Base-by-base conservation (phyloP, 2,888 invertebrate species). In the Tethea ocularis region DNA sequence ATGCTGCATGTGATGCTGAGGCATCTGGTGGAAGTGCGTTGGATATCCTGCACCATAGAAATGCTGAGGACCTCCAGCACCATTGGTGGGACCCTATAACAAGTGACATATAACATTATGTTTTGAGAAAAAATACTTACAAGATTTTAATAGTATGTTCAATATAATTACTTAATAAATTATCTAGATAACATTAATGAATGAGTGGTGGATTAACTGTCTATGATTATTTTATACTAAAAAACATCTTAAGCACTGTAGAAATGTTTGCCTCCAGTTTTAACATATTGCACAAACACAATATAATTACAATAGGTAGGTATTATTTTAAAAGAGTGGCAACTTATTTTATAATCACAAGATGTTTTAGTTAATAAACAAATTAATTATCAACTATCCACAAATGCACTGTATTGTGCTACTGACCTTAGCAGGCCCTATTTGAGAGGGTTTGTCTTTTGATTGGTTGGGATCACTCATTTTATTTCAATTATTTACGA, bases 11-110 rank as follows among this genome's bases (percentile, higher is more conserved):
- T 95, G 95, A 77, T 95, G 93, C 73, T 88, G 86, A 64, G 92
- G 87, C 81, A 91, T 84, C 74, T 95, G 86, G 87, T 93, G 95
- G 80, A 88, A 94, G 80, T 94, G 94, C 2, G 95, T 87, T 26
- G 95, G 94, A 74, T 94, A 91, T 51, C 94, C 93, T 41, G 93
- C 88, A 66, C 95, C 94, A 78, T 95, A 96, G 76, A 94, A 96
- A 82, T 96, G 95, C 79, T 96, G 95, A 63, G 95, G 95, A 72
- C 94, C 95, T 64, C 95, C 95, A 67, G 94, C 94, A 80, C 96
- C 95, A 92, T 96, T 96, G 60, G 95, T 94, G 71, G 95, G 95
- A 75, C 95, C 94, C 96, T 96, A 91, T 33, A 94, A 90, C 58
- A 57, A 70, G 69, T 64, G 60, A 61, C 64, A 60, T 68, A n/a